Evolutionary conservation across 2,113 vertebrate species (phyloP).

Genomic region (Hiodon tergisus): DNA sequence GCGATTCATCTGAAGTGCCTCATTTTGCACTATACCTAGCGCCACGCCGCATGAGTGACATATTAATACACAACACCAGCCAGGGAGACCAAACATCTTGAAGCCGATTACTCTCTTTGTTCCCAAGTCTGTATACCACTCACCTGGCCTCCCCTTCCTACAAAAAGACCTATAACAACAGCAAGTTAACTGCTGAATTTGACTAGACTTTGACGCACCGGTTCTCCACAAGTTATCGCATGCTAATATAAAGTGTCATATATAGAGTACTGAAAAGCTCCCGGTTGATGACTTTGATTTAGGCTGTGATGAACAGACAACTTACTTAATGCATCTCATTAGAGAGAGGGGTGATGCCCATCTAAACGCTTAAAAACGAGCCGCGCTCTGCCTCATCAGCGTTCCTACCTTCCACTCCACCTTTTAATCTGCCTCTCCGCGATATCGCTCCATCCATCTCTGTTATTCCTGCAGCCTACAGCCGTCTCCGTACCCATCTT

Average conservation of each 20-base stretch:
- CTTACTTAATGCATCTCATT: slow-evolving; percentile 23
- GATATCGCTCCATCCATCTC: slow-evolving; percentile 44
- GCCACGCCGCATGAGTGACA: not conserved
- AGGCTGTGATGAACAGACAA: not conserved
- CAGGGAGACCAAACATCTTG: too few species aligned
- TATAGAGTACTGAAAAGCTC: too few species aligned
- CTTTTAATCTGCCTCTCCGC: slow-evolving; percentile 35
- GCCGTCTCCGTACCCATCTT: slow-evolving; percentile 27
- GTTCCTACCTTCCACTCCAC: slow-evolving; percentile 34
- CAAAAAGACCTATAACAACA: too few species aligned
- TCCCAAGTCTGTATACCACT: too few species aligned
- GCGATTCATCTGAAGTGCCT: slow-evolving; percentile 4
- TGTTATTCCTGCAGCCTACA: slow-evolving; percentile 40
- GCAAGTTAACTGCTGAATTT: too few species aligned
- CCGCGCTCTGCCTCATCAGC: slow-evolving; percentile 27
- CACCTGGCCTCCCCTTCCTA: too few species aligned
- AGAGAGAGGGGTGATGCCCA: slow-evolving; percentile 25
- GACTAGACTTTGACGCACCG: too few species aligned
- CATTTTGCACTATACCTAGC: slow-evolving; percentile 5
- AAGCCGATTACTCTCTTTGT: too few species aligned
- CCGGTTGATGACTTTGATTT: not conserved
- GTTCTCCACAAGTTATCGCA: too few species aligned
- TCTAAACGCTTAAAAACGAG: slow-evolving; percentile 33
- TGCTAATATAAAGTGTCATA: too few species aligned
- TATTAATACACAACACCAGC: not conserved